Evolutionary conservation across 2,888 invertebrate genomes (phyloP).

Genomic region (Drosophila buzzatii): DNA sequence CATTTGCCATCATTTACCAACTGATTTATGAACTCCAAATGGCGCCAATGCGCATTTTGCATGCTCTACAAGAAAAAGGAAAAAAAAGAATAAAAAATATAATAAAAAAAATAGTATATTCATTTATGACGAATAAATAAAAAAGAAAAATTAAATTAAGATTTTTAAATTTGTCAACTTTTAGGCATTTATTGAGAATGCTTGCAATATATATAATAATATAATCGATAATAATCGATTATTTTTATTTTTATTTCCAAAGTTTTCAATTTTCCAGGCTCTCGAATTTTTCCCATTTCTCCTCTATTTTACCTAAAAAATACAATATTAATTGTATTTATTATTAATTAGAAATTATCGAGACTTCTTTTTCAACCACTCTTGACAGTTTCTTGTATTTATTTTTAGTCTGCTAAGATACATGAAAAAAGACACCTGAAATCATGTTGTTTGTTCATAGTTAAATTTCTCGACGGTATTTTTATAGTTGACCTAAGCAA

Average conservation of each 20-base stretch:
- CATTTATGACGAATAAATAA: too few relatives aligned
- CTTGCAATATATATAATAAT: neutral
- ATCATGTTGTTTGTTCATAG: constrained; percentile 8
- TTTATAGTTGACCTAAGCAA: constrained; percentile 65
- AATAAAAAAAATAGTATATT: too few relatives aligned
- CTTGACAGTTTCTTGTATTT: neutral
- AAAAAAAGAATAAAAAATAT: too few relatives aligned
- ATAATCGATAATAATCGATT: neutral
- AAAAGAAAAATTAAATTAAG: too few relatives aligned
- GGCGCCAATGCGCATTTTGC: constrained; percentile 13
- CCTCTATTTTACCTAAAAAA: neutral
- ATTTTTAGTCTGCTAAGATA: constrained; percentile 1
- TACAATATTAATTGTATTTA: too few relatives aligned
- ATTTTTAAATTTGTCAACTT: too few relatives aligned
- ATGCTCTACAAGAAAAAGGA: neutral
- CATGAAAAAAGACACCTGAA: neutral
- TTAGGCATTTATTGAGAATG: too few relatives aligned
- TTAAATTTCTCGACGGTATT: constrained; percentile 34
- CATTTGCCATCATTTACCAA: constrained; percentile 36
- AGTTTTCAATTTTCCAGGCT: too few relatives aligned
- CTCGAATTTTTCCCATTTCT: too few relatives aligned
- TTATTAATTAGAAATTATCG: too few relatives aligned
- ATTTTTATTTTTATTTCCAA: neutral
- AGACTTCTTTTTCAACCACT: neutral
- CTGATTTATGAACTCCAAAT: constrained; percentile 31